Percentiles rank a stretch among this genome's conserved stretches.
Conservation (phyloP, 2,113 vertebrate species). For the Tachysurus vachellii region DNA sequence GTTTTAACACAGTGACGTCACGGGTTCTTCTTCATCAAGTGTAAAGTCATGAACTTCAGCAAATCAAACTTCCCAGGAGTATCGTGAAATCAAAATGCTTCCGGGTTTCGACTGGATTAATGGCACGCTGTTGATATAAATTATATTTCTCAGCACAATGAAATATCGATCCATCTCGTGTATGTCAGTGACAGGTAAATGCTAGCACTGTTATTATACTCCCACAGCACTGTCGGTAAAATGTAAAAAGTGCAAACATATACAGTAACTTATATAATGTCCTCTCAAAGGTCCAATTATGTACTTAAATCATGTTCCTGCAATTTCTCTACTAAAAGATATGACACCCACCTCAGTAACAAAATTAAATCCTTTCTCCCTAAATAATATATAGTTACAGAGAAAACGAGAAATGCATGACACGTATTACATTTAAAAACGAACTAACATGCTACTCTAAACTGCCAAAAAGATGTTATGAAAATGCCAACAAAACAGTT, state of each 20-base stretch:
- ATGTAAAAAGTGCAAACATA: background rate
- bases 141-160: slow-evolving; percentile 14
- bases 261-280: background rate
- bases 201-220: background rate
- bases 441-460: background rate
- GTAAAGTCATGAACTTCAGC: slow-evolving; percentile 19
- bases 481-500: background rate
- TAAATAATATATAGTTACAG: background rate
- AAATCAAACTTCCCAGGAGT: slow-evolving; percentile 4
- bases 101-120: background rate
- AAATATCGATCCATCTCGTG: slow-evolving; percentile 27
- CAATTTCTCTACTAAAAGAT: background rate
- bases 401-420: slow-evolving; percentile 1
- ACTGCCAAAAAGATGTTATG: background rate
- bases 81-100: background rate
- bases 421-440: background rate
- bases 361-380: background rate
- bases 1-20: slow-evolving; percentile 35
- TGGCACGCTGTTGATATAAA: background rate
- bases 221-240: background rate
- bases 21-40: slow-evolving; percentile 19
- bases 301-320: slow-evolving; percentile 1
- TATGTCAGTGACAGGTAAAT: slow-evolving; percentile 2
- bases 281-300: background rate
- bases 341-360: background rate